Percentiles rank a stretch among this genome's conserved stretches.
Conservation (phyloP, 2,888 invertebrate species). For the Orthosia incerta region DNA sequence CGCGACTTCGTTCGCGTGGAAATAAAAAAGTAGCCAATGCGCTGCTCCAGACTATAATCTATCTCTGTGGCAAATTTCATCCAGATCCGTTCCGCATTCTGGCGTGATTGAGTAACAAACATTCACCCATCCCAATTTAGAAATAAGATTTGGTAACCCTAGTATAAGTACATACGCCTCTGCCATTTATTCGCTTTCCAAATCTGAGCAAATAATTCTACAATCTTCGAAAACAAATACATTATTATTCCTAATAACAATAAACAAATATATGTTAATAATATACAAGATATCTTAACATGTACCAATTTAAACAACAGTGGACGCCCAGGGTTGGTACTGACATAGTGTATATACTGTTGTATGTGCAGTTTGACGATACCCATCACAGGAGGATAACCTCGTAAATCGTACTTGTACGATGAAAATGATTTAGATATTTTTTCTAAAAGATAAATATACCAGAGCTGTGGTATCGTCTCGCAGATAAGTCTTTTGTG, state of each 20-base stretch:
- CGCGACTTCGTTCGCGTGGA: too few relatives aligned
- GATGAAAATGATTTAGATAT: neutral
- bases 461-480: too few relatives aligned
- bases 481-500: too few relatives aligned
- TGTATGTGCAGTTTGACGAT: neutral
- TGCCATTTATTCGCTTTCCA: neutral
- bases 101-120: too few relatives aligned
- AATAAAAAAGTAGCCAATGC: too few relatives aligned
- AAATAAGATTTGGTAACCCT: too few relatives aligned
- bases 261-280: conserved; percentile 9
- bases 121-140: too few relatives aligned
- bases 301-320: neutral
- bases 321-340: neutral
- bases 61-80: too few relatives aligned
- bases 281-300: neutral
- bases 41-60: too few relatives aligned
- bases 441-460: neutral
- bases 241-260: conserved; percentile 4
- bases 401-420: neutral
- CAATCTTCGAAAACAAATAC: conserved; percentile 4
- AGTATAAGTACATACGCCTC: neutral
- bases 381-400: neutral
- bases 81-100: too few relatives aligned
- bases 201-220: conserved; percentile 1
- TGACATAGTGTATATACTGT: neutral